phyloP scores from a whole-genome alignment of 2,113 vertebrate species.

The Mionectes macconnelli region DNA sequence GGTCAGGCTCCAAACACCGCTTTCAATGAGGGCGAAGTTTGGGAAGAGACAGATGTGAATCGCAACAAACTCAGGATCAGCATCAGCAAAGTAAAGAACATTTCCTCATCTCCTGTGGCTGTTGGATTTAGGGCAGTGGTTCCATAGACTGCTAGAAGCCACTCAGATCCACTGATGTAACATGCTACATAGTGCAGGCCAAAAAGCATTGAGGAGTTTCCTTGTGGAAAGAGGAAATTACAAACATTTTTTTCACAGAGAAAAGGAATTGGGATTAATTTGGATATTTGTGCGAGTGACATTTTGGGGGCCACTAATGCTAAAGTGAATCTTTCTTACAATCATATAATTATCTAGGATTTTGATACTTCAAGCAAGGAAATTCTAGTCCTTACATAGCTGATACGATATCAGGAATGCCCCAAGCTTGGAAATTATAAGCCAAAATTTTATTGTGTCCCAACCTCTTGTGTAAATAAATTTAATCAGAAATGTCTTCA shows the following conservation, averaged over 20 bases:
- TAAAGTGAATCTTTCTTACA: background rate
- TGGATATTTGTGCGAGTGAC: background rate
- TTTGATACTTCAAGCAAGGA: background rate
- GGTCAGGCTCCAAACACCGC: conserved; percentile 67
- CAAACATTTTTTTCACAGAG: background rate
- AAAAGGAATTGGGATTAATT: background rate
- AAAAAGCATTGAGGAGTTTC: background rate
- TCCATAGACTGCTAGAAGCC: background rate
- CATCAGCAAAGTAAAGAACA: conserved; percentile 89
- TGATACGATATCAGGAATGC: background rate
- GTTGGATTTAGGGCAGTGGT: background rate
- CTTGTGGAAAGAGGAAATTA: background rate
- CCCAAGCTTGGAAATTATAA: background rate
- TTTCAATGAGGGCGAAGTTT: conserved; percentile 85
- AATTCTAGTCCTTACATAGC: background rate
- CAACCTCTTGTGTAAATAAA: background rate
- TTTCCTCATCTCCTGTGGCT: background rate
- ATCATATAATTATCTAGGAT: background rate
- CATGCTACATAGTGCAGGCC: background rate
- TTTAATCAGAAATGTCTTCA: background rate
- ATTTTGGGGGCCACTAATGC: background rate
- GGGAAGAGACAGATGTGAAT: conserved; percentile 98
- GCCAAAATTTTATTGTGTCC: background rate
- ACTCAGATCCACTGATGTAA: background rate
- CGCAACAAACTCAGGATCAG: conserved; percentile 98